Conservation (phyloP, 2,797 vertebrate genomes). For the Carduelis carduelis region DNA sequence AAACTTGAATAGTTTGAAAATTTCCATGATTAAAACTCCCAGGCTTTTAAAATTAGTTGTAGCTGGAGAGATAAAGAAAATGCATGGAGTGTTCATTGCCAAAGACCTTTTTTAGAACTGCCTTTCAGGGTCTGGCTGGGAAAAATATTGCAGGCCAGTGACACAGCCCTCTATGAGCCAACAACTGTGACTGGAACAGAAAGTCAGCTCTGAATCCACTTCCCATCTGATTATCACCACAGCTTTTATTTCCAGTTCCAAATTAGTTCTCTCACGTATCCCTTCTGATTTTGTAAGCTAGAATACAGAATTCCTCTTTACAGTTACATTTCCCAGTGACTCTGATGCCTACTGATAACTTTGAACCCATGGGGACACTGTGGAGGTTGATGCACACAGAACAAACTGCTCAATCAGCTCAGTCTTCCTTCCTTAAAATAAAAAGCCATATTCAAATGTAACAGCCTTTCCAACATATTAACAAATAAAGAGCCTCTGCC, state of each 20-base stretch:
- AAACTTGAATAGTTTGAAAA: not conserved
- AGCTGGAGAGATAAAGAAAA: not conserved
- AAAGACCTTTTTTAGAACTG: not conserved
- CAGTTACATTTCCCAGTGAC: not conserved
- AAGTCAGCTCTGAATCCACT: not conserved
- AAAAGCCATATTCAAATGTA: not conserved
- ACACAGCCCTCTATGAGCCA: not conserved
- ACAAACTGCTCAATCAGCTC: not conserved
- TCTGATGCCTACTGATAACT: not conserved
- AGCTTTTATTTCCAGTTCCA: not conserved
- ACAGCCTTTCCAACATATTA: not conserved
- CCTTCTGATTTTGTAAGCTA: not conserved
- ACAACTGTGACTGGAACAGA: not conserved
- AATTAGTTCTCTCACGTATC: not conserved
- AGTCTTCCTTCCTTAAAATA: not conserved
- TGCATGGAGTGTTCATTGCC: not conserved
- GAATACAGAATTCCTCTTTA: not conserved
- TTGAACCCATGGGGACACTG: not conserved
- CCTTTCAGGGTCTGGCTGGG: not conserved
- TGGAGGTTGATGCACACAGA: not conserved
- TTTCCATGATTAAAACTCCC: not conserved
- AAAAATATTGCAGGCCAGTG: not conserved
- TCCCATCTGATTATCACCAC: not conserved
- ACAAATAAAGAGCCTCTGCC: not conserved
- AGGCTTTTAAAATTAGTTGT: not conserved